phyloP scores from a whole-genome alignment of 2,888 invertebrate species.

The Globia sparganii region DNA sequence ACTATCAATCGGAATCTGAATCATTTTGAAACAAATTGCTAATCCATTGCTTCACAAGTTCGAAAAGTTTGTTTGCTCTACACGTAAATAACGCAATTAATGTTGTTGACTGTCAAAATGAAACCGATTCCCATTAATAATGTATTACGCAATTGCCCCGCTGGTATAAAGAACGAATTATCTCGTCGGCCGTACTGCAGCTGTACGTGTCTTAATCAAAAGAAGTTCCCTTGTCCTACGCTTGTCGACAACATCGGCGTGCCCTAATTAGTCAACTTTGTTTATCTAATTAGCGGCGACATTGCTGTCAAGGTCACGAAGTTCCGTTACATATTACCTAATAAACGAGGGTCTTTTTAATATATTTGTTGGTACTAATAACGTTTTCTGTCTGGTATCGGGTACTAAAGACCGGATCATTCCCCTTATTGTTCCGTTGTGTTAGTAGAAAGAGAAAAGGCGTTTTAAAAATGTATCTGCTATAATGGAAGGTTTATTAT shows the following conservation, averaged over 20 bases:
- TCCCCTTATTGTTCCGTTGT: neutral
- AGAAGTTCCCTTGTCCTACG: slow-evolving; percentile 13
- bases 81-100: too few relatives aligned
- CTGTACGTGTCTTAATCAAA: slow-evolving; percentile 15
- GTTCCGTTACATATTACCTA: neutral
- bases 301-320: slow-evolving; percentile 24
- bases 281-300: slow-evolving; percentile 30
- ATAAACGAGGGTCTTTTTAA: slow-evolving; percentile 2
- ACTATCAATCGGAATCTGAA: too few relatives aligned
- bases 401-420: neutral
- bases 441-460: too few relatives aligned
- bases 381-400: neutral
- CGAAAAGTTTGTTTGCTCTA: too few relatives aligned
- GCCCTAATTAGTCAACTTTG: slow-evolving; percentile 41
- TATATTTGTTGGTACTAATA: neutral
- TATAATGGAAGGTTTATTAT: too few relatives aligned
- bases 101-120: too few relatives aligned
- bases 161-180: neutral
- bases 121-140: too few relatives aligned
- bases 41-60: too few relatives aligned
- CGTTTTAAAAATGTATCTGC: neutral
- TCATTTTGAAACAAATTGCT: too few relatives aligned
- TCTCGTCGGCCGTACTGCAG: neutral
- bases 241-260: slow-evolving; percentile 26
- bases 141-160: too few relatives aligned